A percentile compares a stretch with the other conserved stretches of the same genome.
These are phyloP conservation scores for Sesia bembeciformis DNA, from an alignment of 2,888 invertebrate genomes.

Conservation along the genomic window DNA sequence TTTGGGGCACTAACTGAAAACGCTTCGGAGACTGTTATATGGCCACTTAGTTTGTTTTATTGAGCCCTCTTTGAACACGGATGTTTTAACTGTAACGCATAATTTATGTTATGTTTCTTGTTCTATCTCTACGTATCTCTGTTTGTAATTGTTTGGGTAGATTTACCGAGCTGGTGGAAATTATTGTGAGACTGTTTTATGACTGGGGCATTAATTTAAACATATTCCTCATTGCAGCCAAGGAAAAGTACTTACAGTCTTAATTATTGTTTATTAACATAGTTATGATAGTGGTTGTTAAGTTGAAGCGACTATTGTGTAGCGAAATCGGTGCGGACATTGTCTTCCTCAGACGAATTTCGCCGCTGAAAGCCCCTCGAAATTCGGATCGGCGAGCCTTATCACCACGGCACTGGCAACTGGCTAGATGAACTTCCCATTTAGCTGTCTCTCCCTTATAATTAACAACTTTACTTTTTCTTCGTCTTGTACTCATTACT, in stretches of 20 bases:
- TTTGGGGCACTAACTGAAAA: not conserved
- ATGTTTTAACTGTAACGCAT: slow-evolving; percentile 4
- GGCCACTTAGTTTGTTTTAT: slow-evolving; percentile 10
- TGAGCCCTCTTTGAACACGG: slow-evolving; percentile 3
- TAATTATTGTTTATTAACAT: too few relatives aligned
- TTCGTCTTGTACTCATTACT: slow-evolving; percentile 9
- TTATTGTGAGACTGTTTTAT: too few relatives aligned
- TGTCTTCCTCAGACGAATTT: slow-evolving; percentile 8
- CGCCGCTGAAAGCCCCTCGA: slow-evolving; percentile 8
- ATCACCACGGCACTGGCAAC: slow-evolving; percentile 12
- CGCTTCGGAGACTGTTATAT: slow-evolving; percentile 3
- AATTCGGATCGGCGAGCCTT: slow-evolving; percentile 11
- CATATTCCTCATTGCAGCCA: too few relatives aligned
- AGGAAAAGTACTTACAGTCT: too few relatives aligned
- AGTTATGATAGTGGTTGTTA: slow-evolving; percentile 9
- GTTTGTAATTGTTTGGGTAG: not conserved
- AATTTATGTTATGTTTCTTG: not conserved
- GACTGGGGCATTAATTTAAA: too few relatives aligned
- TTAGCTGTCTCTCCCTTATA: slow-evolving; percentile 18
- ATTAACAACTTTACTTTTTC: slow-evolving; percentile 41
- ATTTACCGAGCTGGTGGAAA: too few relatives aligned
- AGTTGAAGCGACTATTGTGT: slow-evolving; percentile 15
- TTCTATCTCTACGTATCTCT: slow-evolving; percentile 6
- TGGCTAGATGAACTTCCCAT: slow-evolving; percentile 9
- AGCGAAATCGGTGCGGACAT: slow-evolving; percentile 11